Evolutionary conservation across 2,888 invertebrate genomes (phyloP).

Genomic region (Portevinia maculata): DNA sequence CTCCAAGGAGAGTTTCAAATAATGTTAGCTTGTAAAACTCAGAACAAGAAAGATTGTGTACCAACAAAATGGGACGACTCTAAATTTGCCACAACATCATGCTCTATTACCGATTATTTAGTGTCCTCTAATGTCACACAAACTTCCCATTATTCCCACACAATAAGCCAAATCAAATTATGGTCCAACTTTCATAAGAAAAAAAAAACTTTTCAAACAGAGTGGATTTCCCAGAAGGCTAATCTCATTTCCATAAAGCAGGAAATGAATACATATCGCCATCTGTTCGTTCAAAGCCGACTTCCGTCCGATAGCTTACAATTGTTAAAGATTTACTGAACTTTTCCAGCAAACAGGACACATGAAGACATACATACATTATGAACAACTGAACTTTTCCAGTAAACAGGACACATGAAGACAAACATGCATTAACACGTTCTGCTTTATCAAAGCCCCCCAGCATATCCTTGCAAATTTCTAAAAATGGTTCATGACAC

Average conservation of each 20-base stretch:
- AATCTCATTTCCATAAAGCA: constrained; percentile 1
- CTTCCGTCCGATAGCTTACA: not conserved
- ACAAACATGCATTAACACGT: constrained; percentile 15
- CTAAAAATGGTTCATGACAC: not conserved
- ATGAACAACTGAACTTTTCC: no score
- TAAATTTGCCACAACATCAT: no score
- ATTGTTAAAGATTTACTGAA: not conserved
- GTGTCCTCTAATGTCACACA: no score
- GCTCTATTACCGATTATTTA: no score
- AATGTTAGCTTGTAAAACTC: no score
- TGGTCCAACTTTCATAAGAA: not conserved
- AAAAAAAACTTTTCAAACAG: not conserved
- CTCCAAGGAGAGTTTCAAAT: no score
- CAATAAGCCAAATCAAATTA: constrained; percentile 4
- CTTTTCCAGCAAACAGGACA: not conserved
- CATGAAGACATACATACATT: not conserved
- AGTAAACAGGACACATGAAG: not conserved
- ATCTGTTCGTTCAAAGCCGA: not conserved
- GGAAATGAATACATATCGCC: constrained; percentile 10
- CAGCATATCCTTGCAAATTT: not conserved
- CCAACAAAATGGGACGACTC: no score
- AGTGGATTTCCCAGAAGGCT: not conserved
- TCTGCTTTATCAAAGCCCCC: constrained; percentile 7
- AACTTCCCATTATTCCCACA: not conserved
- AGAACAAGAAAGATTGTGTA: no score